Conservation (phyloP, 2,888 invertebrate genomes). For the Gari tellinella region DNA sequence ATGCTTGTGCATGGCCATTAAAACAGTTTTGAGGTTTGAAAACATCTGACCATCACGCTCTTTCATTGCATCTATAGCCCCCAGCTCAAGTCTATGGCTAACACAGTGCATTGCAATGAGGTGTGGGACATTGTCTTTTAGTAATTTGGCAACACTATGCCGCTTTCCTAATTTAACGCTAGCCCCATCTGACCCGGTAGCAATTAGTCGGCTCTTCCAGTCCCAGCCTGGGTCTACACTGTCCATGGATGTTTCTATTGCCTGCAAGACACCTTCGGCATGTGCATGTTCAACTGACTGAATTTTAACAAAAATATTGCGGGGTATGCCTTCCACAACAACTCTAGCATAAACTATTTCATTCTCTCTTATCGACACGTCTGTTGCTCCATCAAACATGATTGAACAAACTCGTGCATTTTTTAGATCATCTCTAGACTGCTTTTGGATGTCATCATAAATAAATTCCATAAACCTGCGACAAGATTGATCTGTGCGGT, state of each 20-base stretch:
- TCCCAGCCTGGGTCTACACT: conserved; percentile 29
- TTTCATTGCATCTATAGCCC: conserved; percentile 53
- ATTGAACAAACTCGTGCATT: conserved; percentile 38
- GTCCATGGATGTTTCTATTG: conserved; percentile 38
- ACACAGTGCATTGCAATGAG: conserved; percentile 44
- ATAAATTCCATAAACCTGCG: conserved; percentile 44
- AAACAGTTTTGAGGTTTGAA: conserved; percentile 37
- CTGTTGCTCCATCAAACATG: conserved; percentile 51
- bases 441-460: conserved; percentile 30
- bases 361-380: conserved; percentile 37
- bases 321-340: conserved; percentile 24
- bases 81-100: conserved; percentile 47
- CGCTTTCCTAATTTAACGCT: conserved; percentile 42
- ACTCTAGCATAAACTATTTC: conserved; percentile 49
- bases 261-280: conserved; percentile 36
- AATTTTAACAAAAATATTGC: conserved; percentile 36
- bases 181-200: conserved; percentile 45
- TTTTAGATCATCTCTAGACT: conserved; percentile 3
- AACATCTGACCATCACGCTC: conserved; percentile 34
- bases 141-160: conserved; percentile 9
- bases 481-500: conserved; percentile 33
- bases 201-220: conserved; percentile 38
- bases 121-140: conserved; percentile 15
- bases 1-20: conserved; percentile 51
- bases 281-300: conserved; percentile 38